Conservation (phyloP, 1,140 invertebrate species). For the Drosophila melanica region DNA sequence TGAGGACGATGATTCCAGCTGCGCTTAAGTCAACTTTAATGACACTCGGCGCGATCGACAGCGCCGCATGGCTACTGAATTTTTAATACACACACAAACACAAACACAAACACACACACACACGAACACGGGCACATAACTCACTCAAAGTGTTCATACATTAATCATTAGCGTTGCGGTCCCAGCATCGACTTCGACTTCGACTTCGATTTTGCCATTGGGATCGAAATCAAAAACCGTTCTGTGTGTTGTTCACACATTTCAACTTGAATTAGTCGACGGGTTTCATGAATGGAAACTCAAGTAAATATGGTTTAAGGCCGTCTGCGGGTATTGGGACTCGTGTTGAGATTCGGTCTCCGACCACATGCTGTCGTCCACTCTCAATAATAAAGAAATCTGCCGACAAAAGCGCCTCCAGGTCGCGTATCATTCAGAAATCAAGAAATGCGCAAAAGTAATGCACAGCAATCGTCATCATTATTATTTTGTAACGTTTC, state of each 20-base stretch:
- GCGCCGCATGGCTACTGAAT: conserved; percentile 70
- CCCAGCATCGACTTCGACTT: neutral
- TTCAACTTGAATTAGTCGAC: conserved; percentile 75
- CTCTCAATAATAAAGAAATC: conserved; percentile 76
- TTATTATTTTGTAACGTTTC: conserved; percentile 81
- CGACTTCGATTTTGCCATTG: conserved; percentile 5
- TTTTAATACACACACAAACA: conserved; percentile 24
- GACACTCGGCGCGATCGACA: conserved; percentile 75
- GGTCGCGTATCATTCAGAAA: conserved; percentile 66
- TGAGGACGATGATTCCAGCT: conserved; percentile 57
- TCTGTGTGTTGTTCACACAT: conserved; percentile 76
- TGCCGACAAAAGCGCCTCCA: conserved; percentile 58
- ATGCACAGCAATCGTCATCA: conserved; percentile 63
- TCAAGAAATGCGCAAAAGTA: conserved; percentile 75
- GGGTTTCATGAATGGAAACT: conserved; percentile 71
- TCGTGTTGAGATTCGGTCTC: conserved; percentile 31
- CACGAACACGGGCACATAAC: conserved; percentile 9
- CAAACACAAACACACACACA: too few species aligned
- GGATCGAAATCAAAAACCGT: conserved; percentile 10
- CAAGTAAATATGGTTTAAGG: conserved; percentile 35
- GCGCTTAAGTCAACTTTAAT: conserved; percentile 74
- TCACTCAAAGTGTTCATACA: conserved; percentile 67
- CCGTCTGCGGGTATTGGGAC: conserved; percentile 4
- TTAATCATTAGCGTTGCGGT: conserved; percentile 69
- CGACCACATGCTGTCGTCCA: conserved; percentile 69